These are phyloP conservation scores for Sebastes steindachneri DNA, from an alignment of 2,797 vertebrate genomes.

Conservation along the genomic window DNA sequence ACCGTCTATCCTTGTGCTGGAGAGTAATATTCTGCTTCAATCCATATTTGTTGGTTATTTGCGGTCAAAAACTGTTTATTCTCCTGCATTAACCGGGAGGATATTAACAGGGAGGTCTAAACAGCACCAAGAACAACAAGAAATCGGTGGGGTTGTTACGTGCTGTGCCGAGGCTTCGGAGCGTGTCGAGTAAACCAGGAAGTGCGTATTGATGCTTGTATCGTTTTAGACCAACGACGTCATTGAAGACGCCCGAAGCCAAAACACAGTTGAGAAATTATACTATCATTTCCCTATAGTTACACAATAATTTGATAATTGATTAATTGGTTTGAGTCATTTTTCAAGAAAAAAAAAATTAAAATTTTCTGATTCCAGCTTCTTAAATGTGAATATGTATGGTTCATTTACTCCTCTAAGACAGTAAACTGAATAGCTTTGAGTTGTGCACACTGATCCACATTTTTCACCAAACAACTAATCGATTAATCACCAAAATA, in stretches of 20 bases:
- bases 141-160: fast-evolving
- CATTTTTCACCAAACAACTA: fast-evolving
- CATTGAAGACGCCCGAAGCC: too few species aligned
- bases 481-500: fast-evolving
- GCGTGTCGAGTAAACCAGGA: background rate
- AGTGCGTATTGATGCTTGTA: background rate
- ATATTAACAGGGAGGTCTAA: background rate
- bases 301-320: background rate
- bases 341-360: too few species aligned
- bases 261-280: too few species aligned
- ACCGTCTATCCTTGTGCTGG: background rate
- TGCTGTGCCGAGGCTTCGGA: background rate
- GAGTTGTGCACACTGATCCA: too few species aligned
- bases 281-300: background rate
- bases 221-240: background rate
- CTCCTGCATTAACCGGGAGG: background rate
- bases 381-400: too few species aligned
- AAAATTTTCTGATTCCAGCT: too few species aligned
- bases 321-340: background rate
- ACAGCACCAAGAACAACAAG: background rate
- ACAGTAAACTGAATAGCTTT: too few species aligned
- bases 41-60: background rate
- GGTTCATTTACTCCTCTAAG: too few species aligned
- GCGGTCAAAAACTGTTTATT: background rate
- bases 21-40: background rate